These are phyloP conservation scores for Synergus itoensis DNA, from an alignment of 2,888 invertebrate genomes.

Conservation along the genomic window DNA sequence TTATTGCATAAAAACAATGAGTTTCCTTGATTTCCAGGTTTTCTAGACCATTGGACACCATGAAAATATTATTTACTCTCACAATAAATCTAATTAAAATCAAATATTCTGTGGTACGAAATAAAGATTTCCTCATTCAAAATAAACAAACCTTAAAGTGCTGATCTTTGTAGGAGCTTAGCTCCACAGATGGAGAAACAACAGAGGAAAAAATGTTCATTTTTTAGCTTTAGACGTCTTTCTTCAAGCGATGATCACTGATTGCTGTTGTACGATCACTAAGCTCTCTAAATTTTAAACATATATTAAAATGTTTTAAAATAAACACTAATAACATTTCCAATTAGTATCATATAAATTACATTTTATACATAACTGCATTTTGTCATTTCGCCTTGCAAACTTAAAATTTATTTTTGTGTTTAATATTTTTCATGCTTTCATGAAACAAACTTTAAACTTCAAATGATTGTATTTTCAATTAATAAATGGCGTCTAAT, in stretches of 20 bases:
- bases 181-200: conserved; percentile 83
- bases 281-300: not conserved
- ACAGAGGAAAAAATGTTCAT: conserved; percentile 12
- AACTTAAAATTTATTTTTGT: not conserved
- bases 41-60: not conserved
- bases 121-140: not conserved
- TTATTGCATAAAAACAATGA: not conserved
- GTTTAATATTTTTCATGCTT: not conserved
- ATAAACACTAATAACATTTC: not conserved
- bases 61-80: not conserved
- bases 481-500: conserved; percentile 2
- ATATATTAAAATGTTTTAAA: not conserved
- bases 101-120: not conserved
- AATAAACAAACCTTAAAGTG: conserved; percentile 90
- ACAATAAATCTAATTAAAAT: not conserved
- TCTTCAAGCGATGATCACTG: not conserved
- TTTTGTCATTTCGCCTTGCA: not conserved
- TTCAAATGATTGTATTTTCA: not conserved
- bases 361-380: not conserved
- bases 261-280: not conserved
- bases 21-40: not conserved
- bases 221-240: not conserved
- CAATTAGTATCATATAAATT: not conserved
- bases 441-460: not conserved
- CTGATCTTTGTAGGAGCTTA: conserved; percentile 96